phyloP scores from a whole-genome alignment of 2,888 invertebrate species.

The Carcina quercana region DNA sequence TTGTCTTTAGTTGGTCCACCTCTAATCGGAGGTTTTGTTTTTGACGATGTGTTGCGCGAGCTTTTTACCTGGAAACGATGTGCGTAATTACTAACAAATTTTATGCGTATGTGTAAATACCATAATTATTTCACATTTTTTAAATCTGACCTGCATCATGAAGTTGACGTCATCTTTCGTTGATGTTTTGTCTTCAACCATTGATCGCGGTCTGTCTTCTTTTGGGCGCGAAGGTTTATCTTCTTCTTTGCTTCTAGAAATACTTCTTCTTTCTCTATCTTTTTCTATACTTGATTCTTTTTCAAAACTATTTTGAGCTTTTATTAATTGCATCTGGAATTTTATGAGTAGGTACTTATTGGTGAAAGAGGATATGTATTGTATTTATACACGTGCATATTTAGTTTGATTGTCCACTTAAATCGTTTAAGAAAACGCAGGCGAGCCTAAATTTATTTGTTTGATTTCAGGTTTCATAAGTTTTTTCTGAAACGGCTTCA shows the following conservation, averaged over 20 bases:
- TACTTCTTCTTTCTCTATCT: conserved; percentile 61
- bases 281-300: conserved; percentile 67
- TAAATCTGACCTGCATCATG: conserved; percentile 55
- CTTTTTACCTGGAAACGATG: conserved; percentile 46
- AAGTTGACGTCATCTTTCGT: conserved; percentile 66
- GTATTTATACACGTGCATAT: no score
- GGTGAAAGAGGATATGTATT: no score
- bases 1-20: conserved; percentile 60
- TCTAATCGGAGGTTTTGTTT: conserved; percentile 49
- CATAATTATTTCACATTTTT: no score
- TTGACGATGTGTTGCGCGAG: conserved; percentile 41
- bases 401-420: no score
- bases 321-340: conserved; percentile 71
- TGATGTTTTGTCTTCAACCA: conserved; percentile 25
- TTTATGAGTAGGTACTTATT: conserved; percentile 1
- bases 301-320: conserved; percentile 69
- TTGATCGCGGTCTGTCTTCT: conserved; percentile 26
- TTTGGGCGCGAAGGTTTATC: conserved; percentile 25
- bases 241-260: conserved; percentile 63
- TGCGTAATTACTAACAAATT: background rate
- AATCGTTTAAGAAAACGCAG: no score
- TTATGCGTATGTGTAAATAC: background rate
- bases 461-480: no score
- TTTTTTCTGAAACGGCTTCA: no score
- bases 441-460: no score